Base-by-base conservation (phyloP, 2,888 invertebrate species). In the Stegophylla sp. region DNA sequence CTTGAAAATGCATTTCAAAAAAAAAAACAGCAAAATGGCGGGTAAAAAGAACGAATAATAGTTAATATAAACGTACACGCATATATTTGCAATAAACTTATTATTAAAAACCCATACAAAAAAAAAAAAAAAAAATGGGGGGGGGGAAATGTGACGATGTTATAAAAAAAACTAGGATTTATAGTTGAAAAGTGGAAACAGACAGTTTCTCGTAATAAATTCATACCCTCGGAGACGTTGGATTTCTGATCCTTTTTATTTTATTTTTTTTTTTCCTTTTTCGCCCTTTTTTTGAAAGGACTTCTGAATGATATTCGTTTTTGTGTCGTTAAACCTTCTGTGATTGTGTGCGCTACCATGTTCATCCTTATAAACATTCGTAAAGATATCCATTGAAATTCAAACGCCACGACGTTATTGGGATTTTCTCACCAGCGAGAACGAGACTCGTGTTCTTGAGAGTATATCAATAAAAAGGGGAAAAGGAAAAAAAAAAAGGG, bases 281-380 rank as follows among this genome's bases (percentile, higher is more conserved):
- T 28, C 48, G 0, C 12, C 48, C 64, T 3, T 34, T 7, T 34
- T 75, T 64, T 75, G 12, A 75, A 64, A 64, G 23, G 51, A 53
- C 75, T 64, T 64, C 26, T 64, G 41, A 75, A 64, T 51, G 75
- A 75, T 41, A 64, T 76, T 53, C 43, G 26, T 76, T 76, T 76
- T 76, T 66, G 53, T 43, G 15, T 66, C 41, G 75, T 76, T 66
- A 76, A 76, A 63, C 34, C 63, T 76, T 61, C 45, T 48, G 23
- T 69, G 64, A 51, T 75, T 77, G 71, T 79, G 51, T 71, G 34
- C 51, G 41, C 77, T 17, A 51, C 79, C 69, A 23, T 79, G 23
- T 79, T 79, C 64, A 1, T 9, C n/a, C 17, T 43, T 76, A n/a
- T n/a, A 26, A 75, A 76, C n/a, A 43, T 66, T 73, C 45, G n/a